Evolutionary conservation across 2,888 invertebrate species (phyloP), one percentile per base, ranked within the genome.

Genomic region (Boloria euphrosyne): DNA sequence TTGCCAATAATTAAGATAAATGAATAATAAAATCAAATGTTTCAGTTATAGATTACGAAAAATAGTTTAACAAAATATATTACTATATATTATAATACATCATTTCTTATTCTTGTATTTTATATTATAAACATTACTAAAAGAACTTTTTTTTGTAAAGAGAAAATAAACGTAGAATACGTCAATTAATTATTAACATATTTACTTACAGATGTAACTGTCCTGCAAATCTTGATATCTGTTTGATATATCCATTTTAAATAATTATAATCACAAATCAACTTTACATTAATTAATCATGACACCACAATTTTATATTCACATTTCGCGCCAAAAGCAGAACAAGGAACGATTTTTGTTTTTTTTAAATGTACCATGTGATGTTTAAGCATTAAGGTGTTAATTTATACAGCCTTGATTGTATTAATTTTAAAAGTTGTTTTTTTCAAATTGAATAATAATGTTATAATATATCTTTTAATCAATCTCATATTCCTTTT

Each of bases 161-260:
- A 38, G n/a, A 38, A 38, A 38, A 38, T 38, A 38, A 38, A 38
- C 22, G 2, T 10, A 38, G 31, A 38, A 53, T 4, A 3, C n/a
- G 3, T 53, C 27, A 27, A n/a, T n/a, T n/a, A n/a, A n/a, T n/a
- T n/a, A n/a, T n/a, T n/a, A 52, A n/a, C 14, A n/a, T 16, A 53
- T n/a, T 14, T 57, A 46, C 57, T 57, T 57, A 57, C 57, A 57
- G 4, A 57, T 57, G 14, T 57, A 57, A 10, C 22, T 57, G 16
- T 57, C 57, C 13, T 57, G 57, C 10, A 13, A 0, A 10, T 46
- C 4, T 57, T 46, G 57, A 4, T n/a, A 2, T 57, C 18, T 44
- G n/a, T 44, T 43, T 18, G 13, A n/a, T 7, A 46, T 10, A 57
- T 57, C 16, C 57, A 57, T 57, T 16, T 57, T 55, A 22, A 1